Conservation (phyloP, 2,113 vertebrate species). For the Talpa occidentalis region DNA sequence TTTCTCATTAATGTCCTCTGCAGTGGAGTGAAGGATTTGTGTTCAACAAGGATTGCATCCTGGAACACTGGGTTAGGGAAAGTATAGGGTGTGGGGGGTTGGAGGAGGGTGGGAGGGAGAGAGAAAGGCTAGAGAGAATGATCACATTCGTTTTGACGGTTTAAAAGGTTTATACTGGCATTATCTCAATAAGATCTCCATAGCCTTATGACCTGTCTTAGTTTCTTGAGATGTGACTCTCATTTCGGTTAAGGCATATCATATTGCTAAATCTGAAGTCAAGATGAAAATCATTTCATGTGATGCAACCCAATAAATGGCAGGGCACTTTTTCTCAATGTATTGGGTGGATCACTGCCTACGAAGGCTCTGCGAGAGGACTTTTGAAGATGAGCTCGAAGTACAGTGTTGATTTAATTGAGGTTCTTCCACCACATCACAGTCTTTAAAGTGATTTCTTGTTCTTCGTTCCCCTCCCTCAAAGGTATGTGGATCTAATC, state of each 20-base stretch:
- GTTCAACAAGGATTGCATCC: background rate
- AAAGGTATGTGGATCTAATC: conserved; percentile 2
- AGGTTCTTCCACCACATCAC: background rate
- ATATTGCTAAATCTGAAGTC: conserved; percentile 35
- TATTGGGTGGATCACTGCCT: background rate
- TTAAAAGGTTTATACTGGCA: background rate
- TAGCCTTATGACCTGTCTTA: background rate
- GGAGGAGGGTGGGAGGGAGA: too few species aligned
- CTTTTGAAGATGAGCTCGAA: conserved; percentile 2
- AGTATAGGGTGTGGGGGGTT: too few species aligned
- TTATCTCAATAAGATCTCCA: background rate
- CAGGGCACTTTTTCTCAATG: background rate
- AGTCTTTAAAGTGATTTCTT: background rate
- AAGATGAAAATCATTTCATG: background rate
- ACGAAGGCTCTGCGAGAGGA: background rate
- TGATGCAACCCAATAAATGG: background rate
- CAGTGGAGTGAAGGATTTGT: background rate
- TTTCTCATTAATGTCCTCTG: background rate
- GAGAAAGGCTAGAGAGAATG: background rate
- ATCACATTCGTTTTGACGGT: background rate
- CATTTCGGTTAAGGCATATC: background rate
- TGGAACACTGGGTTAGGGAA: background rate
- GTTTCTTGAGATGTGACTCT: background rate
- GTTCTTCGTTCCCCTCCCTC: background rate
- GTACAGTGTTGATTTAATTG: background rate